Evolutionary conservation across 1,140 invertebrate species (phyloP).

Genomic region (Pygmarrhopalites habei): DNA sequence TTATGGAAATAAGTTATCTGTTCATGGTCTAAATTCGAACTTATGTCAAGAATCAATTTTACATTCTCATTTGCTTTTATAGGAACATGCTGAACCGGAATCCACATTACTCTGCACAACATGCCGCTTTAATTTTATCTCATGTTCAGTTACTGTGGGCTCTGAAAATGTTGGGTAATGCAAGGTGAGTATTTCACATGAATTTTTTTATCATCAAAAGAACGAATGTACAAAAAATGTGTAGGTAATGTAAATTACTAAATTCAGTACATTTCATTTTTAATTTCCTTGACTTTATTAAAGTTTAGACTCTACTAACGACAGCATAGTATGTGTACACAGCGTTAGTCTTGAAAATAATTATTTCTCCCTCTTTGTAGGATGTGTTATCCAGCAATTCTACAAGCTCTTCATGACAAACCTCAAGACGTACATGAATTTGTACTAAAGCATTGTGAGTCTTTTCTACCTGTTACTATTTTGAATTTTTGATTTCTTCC

Average conservation of each 20-base stretch:
- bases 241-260: no score
- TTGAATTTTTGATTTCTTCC: no score
- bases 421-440: not conserved
- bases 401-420: constrained; percentile 10
- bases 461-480: not conserved
- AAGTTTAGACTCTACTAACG: no score
- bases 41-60: no score
- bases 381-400: constrained; percentile 24
- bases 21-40: not conserved
- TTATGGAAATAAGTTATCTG: not conserved
- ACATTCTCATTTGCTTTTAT: constrained; percentile 11
- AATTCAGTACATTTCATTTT: no score
- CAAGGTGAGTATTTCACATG: no score
- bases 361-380: no score
- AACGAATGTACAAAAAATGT: no score
- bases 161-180: constrained; percentile 10
- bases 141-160: constrained; percentile 33
- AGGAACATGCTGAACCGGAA: constrained; percentile 31
- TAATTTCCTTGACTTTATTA: no score
- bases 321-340: no score
- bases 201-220: no score
- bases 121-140: constrained; percentile 17
- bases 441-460: not conserved
- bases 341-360: no score
- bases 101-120: constrained; percentile 26